Conservation (phyloP, 2,797 vertebrate genomes). For the Parauchenoglanis punctatus region DNA sequence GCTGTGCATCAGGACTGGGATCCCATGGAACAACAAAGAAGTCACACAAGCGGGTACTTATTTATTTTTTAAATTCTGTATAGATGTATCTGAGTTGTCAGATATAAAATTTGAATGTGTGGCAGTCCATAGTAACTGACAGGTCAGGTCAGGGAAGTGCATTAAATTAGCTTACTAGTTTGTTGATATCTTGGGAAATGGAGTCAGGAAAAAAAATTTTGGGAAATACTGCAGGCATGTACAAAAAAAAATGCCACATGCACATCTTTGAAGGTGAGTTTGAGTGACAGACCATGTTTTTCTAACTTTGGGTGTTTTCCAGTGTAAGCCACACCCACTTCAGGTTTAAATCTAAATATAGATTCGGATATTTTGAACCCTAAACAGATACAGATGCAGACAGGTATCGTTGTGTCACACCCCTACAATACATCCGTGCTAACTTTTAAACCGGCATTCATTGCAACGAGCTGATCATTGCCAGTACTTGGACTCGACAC, state of each 20-base stretch:
- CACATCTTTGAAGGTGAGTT: not conserved
- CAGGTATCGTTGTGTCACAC: too few relatives aligned
- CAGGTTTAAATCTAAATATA: not conserved
- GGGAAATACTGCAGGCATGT: not conserved
- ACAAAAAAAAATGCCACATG: not conserved
- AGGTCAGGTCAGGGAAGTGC: too few relatives aligned
- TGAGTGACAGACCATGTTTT: not conserved
- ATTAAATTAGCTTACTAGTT: not conserved
- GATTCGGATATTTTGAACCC: not conserved
- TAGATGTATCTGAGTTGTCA: not conserved
- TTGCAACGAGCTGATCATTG: not conserved
- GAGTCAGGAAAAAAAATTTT: not conserved
- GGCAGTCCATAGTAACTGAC: not conserved
- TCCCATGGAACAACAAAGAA: not conserved
- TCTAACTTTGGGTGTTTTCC: not conserved
- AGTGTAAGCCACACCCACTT: not conserved
- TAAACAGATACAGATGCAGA: not conserved
- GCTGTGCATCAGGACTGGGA: not conserved
- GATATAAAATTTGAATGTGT: not conserved
- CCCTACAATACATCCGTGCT: not conserved
- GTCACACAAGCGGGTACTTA: not conserved
- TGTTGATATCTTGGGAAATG: not conserved
- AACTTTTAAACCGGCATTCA: not conserved
- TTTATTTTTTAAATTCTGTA: not conserved
- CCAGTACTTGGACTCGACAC: slow-evolving; percentile 8